Conservation (phyloP, 2,797 vertebrate species). For the Hoplostethus mediterraneus region DNA sequence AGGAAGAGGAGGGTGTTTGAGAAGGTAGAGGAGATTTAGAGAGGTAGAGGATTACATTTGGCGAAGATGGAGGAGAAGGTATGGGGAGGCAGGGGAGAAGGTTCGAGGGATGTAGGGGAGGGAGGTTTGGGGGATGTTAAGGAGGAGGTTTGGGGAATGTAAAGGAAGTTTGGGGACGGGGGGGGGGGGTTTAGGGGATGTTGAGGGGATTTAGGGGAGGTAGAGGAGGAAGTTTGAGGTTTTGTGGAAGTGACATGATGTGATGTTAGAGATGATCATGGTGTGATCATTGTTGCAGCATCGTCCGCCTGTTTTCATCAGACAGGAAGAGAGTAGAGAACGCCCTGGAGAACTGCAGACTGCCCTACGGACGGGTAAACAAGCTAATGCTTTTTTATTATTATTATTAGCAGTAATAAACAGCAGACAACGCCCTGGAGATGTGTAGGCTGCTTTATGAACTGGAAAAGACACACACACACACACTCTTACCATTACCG, state of each 20-base stretch:
- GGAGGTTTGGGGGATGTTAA: not conserved
- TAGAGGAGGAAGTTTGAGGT: not conserved
- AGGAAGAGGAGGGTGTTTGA: too few species aligned
- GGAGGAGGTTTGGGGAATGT: not conserved
- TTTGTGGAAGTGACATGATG: conserved; percentile 1
- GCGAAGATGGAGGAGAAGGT: too few species aligned
- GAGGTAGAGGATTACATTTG: too few species aligned
- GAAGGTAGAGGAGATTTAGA: too few species aligned
- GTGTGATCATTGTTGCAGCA: conserved; percentile 80
- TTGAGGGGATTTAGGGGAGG: not conserved
- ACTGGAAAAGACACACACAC: not conserved
- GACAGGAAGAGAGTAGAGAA: conserved; percentile 97
- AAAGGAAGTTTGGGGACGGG: too few species aligned
- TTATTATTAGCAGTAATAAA: not conserved
- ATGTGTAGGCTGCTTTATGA: too few species aligned
- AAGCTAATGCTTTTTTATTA: not conserved
- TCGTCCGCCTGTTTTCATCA: conserved; percentile 95
- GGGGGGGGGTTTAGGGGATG: too few species aligned
- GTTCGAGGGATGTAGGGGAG: too few species aligned
- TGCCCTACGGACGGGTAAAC: conserved; percentile 94
- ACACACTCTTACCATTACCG: not conserved
- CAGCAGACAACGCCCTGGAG: not conserved
- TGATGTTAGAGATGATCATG: conserved; percentile 17
- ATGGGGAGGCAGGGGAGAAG: too few species aligned
- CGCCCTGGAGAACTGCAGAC: conserved; percentile 91